Evolutionary conservation across 2,888 invertebrate genomes (phyloP), one percentile per base, ranked within the genome.

Genomic region (Macrosiphum euphorbiae): DNA sequence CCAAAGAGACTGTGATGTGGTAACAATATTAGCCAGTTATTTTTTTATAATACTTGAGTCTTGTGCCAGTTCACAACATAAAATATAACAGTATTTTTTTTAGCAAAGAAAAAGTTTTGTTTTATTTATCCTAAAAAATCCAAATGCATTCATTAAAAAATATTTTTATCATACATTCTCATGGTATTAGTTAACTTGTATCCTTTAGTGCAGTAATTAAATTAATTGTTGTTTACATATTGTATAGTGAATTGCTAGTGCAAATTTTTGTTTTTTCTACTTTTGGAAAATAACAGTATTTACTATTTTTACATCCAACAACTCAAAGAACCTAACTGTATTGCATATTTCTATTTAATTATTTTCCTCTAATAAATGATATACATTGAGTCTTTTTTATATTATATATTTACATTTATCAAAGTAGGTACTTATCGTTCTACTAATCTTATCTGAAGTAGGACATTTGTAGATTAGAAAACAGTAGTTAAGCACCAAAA

Each of bases 71-170:
- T 90, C 90, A 94, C 94, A 86, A 90, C 50, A 78, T 78, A 78
- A 35, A 94, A 90, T 94, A 90, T 94, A 90, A 94, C 90, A 94
- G 90, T 90, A 94, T 94, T 92, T 85, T 91, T 55, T 91, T 91
- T n/a, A 78, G 78, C 20, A 78, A 78, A 78, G 20, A 78, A 78
- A 78, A 35, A 20, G 20, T 0, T 35, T 78, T 20, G n/a, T 78
- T 78, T 78, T 78, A 35, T 78, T 78, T 78, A 78, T 78, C 78
- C 78, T 78, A 20, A 20, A 41, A 16, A 35, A 7, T 35, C 78
- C 78, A 35, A 35, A 35, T 35, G 2, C 35, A 35, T 67, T n/a
- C 8, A 78, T 13, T 67, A n/a, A 67, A 78, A 16, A 78, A 78
- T 78, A 0, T 35, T 78, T 78, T 35, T 78, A 8, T 24, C 58